Evolutionary conservation across 1,140 invertebrate species (phyloP).

Genomic region (Platyura marginata): DNA sequence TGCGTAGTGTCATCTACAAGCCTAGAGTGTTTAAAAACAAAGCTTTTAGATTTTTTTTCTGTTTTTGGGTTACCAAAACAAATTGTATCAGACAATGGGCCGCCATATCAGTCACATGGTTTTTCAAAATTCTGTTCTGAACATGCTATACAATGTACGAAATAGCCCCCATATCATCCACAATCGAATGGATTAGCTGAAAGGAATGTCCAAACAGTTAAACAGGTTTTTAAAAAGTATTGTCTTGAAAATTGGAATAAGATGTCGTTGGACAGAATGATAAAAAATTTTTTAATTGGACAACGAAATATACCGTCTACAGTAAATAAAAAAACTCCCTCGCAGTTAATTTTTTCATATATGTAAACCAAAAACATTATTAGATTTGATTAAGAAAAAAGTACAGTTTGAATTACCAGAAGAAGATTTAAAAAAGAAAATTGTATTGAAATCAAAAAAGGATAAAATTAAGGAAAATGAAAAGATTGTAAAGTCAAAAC

Average conservation of each 20-base stretch:
- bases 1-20: too few species aligned
- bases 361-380: not conserved
- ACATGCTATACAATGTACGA: constrained; percentile 9
- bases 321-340: not conserved
- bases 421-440: too few species aligned
- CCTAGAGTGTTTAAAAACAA: constrained; percentile 1
- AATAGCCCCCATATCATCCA: constrained; percentile 10
- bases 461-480: too few species aligned
- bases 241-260: not conserved
- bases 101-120: constrained; percentile 8
- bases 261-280: not conserved
- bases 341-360: not conserved
- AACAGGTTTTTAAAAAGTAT: not conserved
- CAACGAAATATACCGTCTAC: not conserved
- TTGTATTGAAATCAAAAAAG: too few species aligned
- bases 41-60: constrained; percentile 9
- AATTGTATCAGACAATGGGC: constrained; percentile 15
- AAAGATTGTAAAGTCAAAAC: too few species aligned
- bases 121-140: constrained; percentile 10
- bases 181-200: constrained; percentile 11
- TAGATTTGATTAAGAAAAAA: not conserved
- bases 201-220: not conserved
- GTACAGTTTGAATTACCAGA: too few species aligned
- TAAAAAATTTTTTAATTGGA: not conserved
- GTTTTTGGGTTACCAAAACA: constrained; percentile 9